phyloP scores from a whole-genome alignment of 2,888 invertebrate genomes.

The Drosophila merina region DNA sequence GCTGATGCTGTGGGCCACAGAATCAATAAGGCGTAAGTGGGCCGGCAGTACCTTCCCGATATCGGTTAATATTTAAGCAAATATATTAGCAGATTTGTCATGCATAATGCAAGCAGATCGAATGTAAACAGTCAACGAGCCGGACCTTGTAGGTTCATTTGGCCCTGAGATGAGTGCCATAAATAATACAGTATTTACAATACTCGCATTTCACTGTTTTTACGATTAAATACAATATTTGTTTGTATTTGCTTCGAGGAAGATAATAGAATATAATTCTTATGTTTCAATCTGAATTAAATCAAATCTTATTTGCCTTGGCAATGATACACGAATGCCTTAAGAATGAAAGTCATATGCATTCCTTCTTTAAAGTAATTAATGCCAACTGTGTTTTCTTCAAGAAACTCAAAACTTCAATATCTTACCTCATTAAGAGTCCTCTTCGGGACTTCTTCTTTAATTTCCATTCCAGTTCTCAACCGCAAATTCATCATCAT shows the following conservation, averaged over 20 bases:
- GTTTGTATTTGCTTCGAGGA: background rate
- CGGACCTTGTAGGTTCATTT: slow-evolving; percentile 6
- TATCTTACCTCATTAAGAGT: slow-evolving; percentile 29
- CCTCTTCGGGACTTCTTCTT: slow-evolving; percentile 27
- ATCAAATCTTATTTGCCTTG: background rate
- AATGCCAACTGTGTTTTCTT: too few species aligned
- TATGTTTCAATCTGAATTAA: background rate
- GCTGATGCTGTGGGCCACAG: slow-evolving; percentile 51
- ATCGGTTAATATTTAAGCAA: slow-evolving; percentile 43
- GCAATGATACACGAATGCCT: background rate
- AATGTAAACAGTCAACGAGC: slow-evolving; percentile 15
- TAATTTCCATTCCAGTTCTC: slow-evolving; percentile 28
- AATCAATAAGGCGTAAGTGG: slow-evolving; percentile 35
- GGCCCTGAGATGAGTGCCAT: slow-evolving; percentile 7
- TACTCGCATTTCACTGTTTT: background rate
- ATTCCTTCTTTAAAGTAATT: background rate
- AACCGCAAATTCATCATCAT: slow-evolving; percentile 31
- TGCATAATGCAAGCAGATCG: slow-evolving; percentile 33
- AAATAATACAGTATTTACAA: slow-evolving; percentile 1
- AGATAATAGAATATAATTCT: background rate
- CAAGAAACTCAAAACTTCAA: background rate
- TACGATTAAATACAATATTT: background rate
- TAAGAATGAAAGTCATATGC: too few species aligned
- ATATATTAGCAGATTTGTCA: slow-evolving; percentile 33
- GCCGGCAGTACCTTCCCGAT: slow-evolving; percentile 4